Base-by-base conservation (phyloP, 2,888 invertebrate genomes). In the Aspidiotus destructor region DNA sequence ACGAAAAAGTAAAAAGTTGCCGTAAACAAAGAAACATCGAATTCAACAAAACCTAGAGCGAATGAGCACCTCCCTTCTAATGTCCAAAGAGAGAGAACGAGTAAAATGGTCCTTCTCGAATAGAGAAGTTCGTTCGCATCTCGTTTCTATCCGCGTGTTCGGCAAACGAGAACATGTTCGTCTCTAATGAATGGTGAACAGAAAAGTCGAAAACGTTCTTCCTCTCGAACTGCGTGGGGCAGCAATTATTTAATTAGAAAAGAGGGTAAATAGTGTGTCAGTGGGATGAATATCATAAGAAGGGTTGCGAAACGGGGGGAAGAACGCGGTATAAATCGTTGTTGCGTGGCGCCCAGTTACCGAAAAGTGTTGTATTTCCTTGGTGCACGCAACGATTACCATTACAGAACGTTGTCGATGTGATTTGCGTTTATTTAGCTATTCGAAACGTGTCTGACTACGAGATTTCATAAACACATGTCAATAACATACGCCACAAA, bases 31-130 rank as follows among this genome's bases (percentile, higher is more conserved):
- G 17, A 48, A 41, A 42, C 44, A 65, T 13, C 44, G 44, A 13
- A 40, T 55, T 16, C 17, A 54, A 65, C 65, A 65, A 40, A 67
- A 67, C 58, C 40, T 48, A 41, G 67, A 60, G 44, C 52, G 67
- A 58, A 41, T 42, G 48, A 60, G 67, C 67, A 60, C 67, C 67
- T 67, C 67, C 67, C 67, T 67, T 67, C 67, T 58, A 67, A 67
- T 67, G 67, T 67, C 67, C 67, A 67, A 67, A 67, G 58, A 58
- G 52, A 67, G 67, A 67, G 60, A 58, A 67, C 67, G 67, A 67
- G 48, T 48, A 48, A 67, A 58, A 58, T 67, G 48, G 48, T 58
- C 44, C 60, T 67, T 67, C 17, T 57, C 57, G 11, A 53, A 15
- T 28, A 28, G 15, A 10, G 8, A 41, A 15, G 48, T 48, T 48